phyloP scores from a whole-genome alignment of 2,888 invertebrate genomes.

The Amphipoea oculea region DNA sequence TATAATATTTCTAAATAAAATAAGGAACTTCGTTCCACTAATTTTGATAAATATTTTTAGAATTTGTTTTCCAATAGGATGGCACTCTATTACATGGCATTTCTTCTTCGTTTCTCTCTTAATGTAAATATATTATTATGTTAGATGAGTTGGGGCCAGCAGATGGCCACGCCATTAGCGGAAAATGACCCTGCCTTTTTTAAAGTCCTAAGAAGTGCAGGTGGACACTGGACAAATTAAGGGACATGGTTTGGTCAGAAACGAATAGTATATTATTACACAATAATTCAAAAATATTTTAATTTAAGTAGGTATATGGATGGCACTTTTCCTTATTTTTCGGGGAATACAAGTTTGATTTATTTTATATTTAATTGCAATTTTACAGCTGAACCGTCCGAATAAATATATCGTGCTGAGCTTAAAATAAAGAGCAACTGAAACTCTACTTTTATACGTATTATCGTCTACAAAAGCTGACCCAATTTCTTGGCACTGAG shows the following conservation, averaged over 20 bases:
- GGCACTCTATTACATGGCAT: not conserved
- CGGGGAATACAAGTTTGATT: not conserved
- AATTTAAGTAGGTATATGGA: not conserved
- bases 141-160: not conserved
- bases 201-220: not conserved
- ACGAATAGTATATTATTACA: too few relatives aligned
- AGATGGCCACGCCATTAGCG: not conserved
- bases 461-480: conserved; percentile 45
- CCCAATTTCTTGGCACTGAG: conserved; percentile 43
- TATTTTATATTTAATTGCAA: not conserved
- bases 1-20: not conserved
- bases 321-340: not conserved
- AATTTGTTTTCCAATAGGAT: not conserved
- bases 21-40: not conserved
- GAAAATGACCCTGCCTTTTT: not conserved
- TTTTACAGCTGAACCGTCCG: not conserved
- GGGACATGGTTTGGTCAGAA: too few relatives aligned
- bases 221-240: not conserved
- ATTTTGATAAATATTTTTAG: not conserved
- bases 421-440: not conserved
- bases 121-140: too few relatives aligned
- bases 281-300: too few relatives aligned
- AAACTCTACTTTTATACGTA: conserved; percentile 11
- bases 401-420: not conserved
- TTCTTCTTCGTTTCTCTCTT: not conserved